These are phyloP conservation scores for Pteromalus puparum DNA, from an alignment of 1,140 invertebrate genomes.

Conservation along the genomic window DNA sequence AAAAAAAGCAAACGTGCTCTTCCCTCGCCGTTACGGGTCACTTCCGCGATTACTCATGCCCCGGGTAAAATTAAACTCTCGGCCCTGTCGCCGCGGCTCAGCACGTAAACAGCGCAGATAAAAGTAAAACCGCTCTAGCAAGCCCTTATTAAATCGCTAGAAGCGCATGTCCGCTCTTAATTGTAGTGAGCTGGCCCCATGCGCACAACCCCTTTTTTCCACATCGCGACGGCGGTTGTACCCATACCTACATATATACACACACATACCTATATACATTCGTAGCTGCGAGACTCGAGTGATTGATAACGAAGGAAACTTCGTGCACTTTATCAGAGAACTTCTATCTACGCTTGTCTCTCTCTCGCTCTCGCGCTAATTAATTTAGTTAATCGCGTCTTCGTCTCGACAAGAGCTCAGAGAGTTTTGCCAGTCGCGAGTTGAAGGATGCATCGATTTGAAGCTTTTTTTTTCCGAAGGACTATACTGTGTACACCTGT, in stretches of 20 bases:
- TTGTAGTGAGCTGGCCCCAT: background rate
- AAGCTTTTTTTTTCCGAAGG: too few relatives aligned
- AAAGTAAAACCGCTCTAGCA: background rate
- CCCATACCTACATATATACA: background rate
- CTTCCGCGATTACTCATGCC: background rate
- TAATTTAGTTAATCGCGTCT: slow-evolving; percentile 66
- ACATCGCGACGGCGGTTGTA: too few relatives aligned
- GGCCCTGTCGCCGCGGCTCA: background rate
- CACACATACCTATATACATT: background rate
- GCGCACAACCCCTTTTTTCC: too few relatives aligned
- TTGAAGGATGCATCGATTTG: too few relatives aligned
- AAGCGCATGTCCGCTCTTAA: background rate
- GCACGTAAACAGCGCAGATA: background rate
- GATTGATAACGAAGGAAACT: slow-evolving; percentile 61
- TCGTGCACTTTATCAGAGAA: slow-evolving; percentile 62
- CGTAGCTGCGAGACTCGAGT: slow-evolving; percentile 32
- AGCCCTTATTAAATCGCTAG: background rate
- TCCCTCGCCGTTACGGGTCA: background rate
- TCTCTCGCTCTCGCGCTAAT: slow-evolving; percentile 52
- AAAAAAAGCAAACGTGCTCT: too few relatives aligned
- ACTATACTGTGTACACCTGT: too few relatives aligned
- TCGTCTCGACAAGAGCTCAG: background rate
- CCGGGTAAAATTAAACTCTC: background rate
- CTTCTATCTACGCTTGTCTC: slow-evolving; percentile 46
- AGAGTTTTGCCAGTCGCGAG: background rate